Evolutionary conservation across 2,797 vertebrate genomes (phyloP).

Genomic region (Danio choprae): DNA sequence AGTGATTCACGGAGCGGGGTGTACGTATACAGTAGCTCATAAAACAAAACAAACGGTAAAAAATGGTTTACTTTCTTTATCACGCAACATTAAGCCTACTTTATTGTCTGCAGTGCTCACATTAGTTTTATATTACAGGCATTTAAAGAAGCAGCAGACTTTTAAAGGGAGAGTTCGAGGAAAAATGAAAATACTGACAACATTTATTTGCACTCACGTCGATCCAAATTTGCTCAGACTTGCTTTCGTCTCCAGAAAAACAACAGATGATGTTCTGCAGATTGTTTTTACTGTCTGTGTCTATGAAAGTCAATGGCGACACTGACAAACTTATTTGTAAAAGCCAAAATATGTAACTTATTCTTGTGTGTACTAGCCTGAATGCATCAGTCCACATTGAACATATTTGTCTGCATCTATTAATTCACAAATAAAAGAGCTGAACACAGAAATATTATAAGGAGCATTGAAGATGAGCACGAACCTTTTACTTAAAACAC

Average conservation of each 20-base stretch:
- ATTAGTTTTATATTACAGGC: conserved; percentile 13
- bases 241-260: background rate
- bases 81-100: conserved; percentile 8
- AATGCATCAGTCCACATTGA: background rate
- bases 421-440: background rate
- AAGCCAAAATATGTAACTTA: background rate
- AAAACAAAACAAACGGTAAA: conserved; percentile 6
- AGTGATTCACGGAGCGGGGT: conserved; percentile 45
- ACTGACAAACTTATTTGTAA: background rate
- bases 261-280: background rate
- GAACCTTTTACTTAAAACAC: conserved; percentile 37
- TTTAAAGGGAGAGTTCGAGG: background rate
- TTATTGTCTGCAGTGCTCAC: conserved; percentile 9
- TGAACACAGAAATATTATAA: conserved; percentile 27
- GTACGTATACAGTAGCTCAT: conserved; percentile 42
- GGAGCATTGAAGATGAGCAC: conserved; percentile 10
- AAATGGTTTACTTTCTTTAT: conserved; percentile 8
- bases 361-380: background rate
- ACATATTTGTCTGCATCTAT: conserved; percentile 5
- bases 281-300: background rate
- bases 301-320: background rate
- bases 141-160: background rate
- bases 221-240: background rate
- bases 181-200: background rate
- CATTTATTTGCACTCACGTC: background rate